Base-by-base conservation (phyloP, 1,140 invertebrate species). In the Zaprionus taronus region DNA sequence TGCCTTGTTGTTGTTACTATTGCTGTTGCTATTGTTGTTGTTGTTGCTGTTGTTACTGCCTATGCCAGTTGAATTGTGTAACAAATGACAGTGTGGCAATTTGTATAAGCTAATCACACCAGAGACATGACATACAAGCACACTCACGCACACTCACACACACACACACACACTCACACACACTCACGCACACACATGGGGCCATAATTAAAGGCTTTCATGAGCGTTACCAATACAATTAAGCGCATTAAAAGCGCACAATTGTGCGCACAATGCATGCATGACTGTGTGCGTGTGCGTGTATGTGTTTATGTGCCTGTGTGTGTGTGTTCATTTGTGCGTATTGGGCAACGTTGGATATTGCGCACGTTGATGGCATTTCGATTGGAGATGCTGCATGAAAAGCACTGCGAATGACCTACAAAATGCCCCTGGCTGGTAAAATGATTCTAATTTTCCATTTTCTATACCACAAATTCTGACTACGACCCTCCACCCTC, bases 51-150 rank as follows among this genome's bases (percentile, higher is more conserved):
- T 44, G 49, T 63, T 66, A 62, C 66, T 57, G 57, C 22, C 11
- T 7, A 49, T 47, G 47, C 41, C 34, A 34, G 38, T 62, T 56
- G 58, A 63, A 64, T 61, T 65, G 64, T 77, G 79, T 80, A 70
- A 87, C 83, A 86, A 86, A 86, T 77, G 83, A 86, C 83, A 87
- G 64, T 81, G 77, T 89, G 72, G 81, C 84, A 87, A 89, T 87
- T 83, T 84, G 84, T 81, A 71, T 79, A 76, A 74, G 73, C 84
- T 87, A 83, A 89, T 87, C 84, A 89, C 77, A 83, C 51, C 58
- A 74, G 58, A 62, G 65, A 70, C 73, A 41, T 28, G 38, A 28
- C 63, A 66, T 31, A 34, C 41, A 36, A 31, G 11, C 44, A 12
- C 63, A 41, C 49, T 41, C 38, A 31, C n/a, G 4, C 20, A 20